Conservation (phyloP, 2,797 vertebrate genomes). For the Chrosomus eos region DNA sequence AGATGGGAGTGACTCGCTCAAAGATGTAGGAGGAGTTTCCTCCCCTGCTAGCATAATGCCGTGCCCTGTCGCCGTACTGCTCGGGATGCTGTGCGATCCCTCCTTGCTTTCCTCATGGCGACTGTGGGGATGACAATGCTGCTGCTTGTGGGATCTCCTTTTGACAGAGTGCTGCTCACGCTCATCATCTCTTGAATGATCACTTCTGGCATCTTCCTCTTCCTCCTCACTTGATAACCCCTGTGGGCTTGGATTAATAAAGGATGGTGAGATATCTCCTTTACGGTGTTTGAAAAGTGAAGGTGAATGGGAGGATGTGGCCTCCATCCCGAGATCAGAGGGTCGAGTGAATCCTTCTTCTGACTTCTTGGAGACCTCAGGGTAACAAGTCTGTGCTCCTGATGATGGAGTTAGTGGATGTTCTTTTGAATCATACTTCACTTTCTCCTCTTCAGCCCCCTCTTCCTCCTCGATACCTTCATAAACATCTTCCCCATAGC, state of each 20-base stretch:
- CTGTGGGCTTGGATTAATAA: constrained; percentile 92
- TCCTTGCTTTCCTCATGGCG: constrained; percentile 68
- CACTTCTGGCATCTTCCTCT: constrained; percentile 78
- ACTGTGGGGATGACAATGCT: constrained; percentile 68
- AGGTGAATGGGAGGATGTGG: constrained; percentile 76
- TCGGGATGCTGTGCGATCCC: constrained; percentile 69
- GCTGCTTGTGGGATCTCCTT: constrained; percentile 80
- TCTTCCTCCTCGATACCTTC: constrained; percentile 53
- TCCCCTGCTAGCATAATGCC: constrained; percentile 80
- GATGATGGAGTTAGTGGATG: constrained; percentile 73
- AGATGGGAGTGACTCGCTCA: constrained; percentile 92
- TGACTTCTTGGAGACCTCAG: constrained; percentile 61
- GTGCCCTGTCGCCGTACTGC: constrained; percentile 71
- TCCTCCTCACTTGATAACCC: constrained; percentile 86
- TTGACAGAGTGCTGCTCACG: constrained; percentile 82
- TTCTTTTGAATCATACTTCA: constrained; percentile 44
- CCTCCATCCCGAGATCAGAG: constrained; percentile 70
- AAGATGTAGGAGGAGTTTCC: constrained; percentile 95
- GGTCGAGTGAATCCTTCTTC: constrained; percentile 66
- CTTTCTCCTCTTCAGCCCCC: constrained; percentile 68
- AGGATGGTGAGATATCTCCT: constrained; percentile 93
- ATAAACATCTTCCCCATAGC: constrained; percentile 70
- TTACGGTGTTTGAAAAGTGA: constrained; percentile 83
- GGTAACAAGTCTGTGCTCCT: constrained; percentile 62
- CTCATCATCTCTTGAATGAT: constrained; percentile 72